Base-by-base conservation (phyloP, 2,113 vertebrate species). In the Callipepla californica region DNA sequence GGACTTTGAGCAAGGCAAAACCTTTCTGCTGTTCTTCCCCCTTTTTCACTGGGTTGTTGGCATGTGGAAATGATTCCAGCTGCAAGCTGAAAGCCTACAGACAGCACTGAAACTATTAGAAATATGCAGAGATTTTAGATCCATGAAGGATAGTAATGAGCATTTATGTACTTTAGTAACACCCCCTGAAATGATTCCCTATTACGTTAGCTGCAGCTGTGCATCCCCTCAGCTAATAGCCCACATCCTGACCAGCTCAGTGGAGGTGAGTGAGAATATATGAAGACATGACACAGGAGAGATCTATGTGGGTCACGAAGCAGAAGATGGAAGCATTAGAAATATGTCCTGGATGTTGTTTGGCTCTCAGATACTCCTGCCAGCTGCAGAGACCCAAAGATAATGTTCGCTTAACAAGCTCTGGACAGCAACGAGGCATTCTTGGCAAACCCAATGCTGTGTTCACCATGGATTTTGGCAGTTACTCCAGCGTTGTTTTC, bases 31-130 rank as follows among this genome's bases (percentile, higher is more conserved):
- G 77, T 76, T 26, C 40, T 55, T 85, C 45, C 73, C 63, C 38
- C 74, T 55, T 47, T 7, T 83, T 85, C 59, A 21, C 50, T 70
- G 55, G 1, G 45, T 20, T 90, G 82, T 85, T 70, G 87, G 63
- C 90, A 93, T 83, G 57, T 94, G 93, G 92, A 96, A 96, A 57
- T 44, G 14, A 94, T 95, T 96, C 79, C 85, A 93, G 50, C 80
- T 90, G 85, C 80, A 80, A 88, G 72, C 61, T 80, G 82, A 70
- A 95, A 96, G 70, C 65, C 73, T 94, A 88, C 68, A 92, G 76
- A 75, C 34, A 74, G 34, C 57, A 85, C 63, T 74, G 78, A 78
- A 95, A 72, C 55, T 80, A 77, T 93, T 80, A 88, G 82, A 96
- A 94, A 63, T 80, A 94, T 91, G 89, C 70, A 92, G 74, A 87